Percentiles rank a stretch among this genome's conserved stretches.
Evolutionary conservation across 2,888 invertebrate species (phyloP).

Genomic region (Agrochola lychnidis): DNA sequence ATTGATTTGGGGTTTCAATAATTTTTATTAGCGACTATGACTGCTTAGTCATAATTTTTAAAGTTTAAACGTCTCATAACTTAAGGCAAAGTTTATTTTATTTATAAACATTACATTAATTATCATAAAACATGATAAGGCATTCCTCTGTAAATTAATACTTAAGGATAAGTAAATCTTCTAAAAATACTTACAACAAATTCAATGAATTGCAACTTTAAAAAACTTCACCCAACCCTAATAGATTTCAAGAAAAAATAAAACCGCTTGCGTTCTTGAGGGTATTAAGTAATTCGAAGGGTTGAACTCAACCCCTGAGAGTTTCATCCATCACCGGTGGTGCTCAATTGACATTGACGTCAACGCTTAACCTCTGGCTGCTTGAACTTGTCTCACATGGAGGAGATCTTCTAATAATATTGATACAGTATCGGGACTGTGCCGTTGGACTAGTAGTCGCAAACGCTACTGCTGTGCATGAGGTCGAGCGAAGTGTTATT

Average conservation of each 20-base stretch:
- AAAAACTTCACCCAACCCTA: slow-evolving; percentile 31
- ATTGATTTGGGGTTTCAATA: neutral
- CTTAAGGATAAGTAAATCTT: neutral
- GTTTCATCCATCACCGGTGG: slow-evolving; percentile 85
- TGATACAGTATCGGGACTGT: slow-evolving; percentile 19
- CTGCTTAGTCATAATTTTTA: neutral
- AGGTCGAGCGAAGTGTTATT: neutral
- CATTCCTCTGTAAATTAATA: neutral
- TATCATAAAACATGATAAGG: neutral
- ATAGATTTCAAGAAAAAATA: slow-evolving; percentile 52
- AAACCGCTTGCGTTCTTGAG: slow-evolving; percentile 64
- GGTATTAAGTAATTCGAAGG: slow-evolving; percentile 82
- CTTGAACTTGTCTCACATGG: slow-evolving; percentile 78
- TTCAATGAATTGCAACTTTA: slow-evolving; percentile 14
- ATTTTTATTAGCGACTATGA: no score
- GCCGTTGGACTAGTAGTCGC: neutral
- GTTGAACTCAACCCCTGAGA: slow-evolving; percentile 76
- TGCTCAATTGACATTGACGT: slow-evolving; percentile 87
- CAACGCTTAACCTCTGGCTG: slow-evolving; percentile 84
- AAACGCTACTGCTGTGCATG: neutral
- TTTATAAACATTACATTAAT: neutral
- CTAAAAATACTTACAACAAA: neutral
- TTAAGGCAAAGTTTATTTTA: neutral
- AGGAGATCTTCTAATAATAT: slow-evolving; percentile 27
- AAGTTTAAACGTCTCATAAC: neutral